A percentile compares a stretch with the other conserved stretches of the same genome.
phyloP scores from a whole-genome alignment of 2,113 vertebrate species.

The Epinephelus cyanopodus region DNA sequence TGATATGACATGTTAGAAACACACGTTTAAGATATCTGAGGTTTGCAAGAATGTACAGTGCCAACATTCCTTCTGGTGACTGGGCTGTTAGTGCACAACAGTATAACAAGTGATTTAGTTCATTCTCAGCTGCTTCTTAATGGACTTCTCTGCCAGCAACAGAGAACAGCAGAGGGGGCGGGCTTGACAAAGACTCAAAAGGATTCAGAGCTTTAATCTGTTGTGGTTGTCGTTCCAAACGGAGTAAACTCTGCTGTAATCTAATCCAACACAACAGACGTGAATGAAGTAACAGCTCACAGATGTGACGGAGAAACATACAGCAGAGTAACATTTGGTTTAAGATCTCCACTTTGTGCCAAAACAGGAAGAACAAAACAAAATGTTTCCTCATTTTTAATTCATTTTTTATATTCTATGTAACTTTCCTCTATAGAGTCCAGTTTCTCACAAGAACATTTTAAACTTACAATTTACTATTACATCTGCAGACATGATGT shows the following conservation, averaged over 20 bases:
- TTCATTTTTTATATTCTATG: too few relatives aligned
- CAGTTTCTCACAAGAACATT: too few relatives aligned
- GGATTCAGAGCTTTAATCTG: slow-evolving; percentile 34
- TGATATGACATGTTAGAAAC: too few relatives aligned
- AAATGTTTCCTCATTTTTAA: neutral
- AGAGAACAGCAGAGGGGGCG: neutral
- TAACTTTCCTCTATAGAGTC: too few relatives aligned
- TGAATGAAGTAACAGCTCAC: slow-evolving; percentile 31
- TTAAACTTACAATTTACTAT: too few relatives aligned
- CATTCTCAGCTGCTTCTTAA: neutral
- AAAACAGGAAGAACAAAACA: neutral
- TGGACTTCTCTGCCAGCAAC: slow-evolving; percentile 7
- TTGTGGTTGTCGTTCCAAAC: slow-evolving; percentile 15
- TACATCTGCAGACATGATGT: too few relatives aligned
- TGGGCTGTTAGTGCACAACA: neutral
- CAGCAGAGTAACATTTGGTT: neutral
- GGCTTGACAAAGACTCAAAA: slow-evolving; percentile 1
- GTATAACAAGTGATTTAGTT: neutral
- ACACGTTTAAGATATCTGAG: too few relatives aligned
- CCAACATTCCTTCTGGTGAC: too few relatives aligned
- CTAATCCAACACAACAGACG: neutral
- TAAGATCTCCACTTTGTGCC: neutral
- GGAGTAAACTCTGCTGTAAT: slow-evolving; percentile 17
- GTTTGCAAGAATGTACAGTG: too few relatives aligned
- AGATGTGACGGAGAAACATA: neutral